phyloP scores from a whole-genome alignment of 1,140 invertebrate species.

The Aphaenogaster floridana region DNA sequence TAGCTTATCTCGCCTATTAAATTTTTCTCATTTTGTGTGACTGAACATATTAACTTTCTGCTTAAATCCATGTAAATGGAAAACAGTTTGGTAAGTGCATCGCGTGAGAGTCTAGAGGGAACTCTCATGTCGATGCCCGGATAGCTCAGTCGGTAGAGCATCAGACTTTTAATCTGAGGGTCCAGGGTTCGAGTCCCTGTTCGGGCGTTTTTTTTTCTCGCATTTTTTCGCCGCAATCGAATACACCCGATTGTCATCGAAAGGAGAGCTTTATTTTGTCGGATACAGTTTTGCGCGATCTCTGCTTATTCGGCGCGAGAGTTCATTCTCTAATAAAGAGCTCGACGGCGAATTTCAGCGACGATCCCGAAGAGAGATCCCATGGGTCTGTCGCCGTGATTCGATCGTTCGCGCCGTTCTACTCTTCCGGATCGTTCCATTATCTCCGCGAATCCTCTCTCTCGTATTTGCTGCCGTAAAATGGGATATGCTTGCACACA shows the following conservation, averaged over 20 bases:
- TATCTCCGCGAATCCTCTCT: slow-evolving; percentile 75
- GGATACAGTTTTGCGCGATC: slow-evolving; percentile 23
- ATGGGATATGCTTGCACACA: slow-evolving; percentile 91
- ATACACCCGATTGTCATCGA: neutral
- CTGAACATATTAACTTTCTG: neutral
- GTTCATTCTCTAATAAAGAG: slow-evolving; percentile 14
- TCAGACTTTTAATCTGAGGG: slow-evolving; percentile 93
- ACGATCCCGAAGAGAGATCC: slow-evolving; percentile 11
- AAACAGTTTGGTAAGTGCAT: neutral
- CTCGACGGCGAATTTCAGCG: neutral
- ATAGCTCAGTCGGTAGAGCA: slow-evolving; percentile 93
- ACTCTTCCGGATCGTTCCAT: slow-evolving; percentile 44
- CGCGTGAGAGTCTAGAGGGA: neutral
- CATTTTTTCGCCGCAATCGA: neutral
- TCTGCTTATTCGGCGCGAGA: too few relatives aligned
- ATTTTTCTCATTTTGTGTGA: neutral
- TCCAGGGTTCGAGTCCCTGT: slow-evolving; percentile 93
- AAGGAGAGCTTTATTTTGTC: slow-evolving; percentile 23
- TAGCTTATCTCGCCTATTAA: neutral
- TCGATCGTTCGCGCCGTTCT: slow-evolving; percentile 31
- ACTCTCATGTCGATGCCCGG: slow-evolving; percentile 85
- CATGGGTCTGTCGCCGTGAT: neutral
- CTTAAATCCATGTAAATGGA: neutral
- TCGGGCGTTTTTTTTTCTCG: slow-evolving; percentile 88
- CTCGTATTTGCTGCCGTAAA: slow-evolving; percentile 91